Percentiles rank a stretch among this genome's conserved stretches.
Conservation (phyloP, 23 tunicate species). For the Phallusia fumigata region DNA sequence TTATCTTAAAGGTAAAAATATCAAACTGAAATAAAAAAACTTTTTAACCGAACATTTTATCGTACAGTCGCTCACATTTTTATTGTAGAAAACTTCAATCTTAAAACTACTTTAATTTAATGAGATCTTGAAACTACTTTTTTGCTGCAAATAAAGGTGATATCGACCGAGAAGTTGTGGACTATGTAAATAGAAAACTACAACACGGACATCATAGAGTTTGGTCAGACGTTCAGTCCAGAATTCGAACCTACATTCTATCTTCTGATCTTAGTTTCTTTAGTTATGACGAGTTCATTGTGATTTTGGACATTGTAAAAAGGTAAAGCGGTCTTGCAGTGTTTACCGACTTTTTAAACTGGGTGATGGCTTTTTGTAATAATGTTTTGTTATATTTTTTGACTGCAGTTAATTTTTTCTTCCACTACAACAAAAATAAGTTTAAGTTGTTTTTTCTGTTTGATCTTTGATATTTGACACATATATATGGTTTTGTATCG, state of each 20-base stretch:
- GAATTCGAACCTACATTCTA: constrained; percentile 39
- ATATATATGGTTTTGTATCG: too few relatives aligned
- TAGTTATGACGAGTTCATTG: constrained; percentile 73
- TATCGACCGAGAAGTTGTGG: constrained; percentile 1
- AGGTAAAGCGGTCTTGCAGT: constrained; percentile 14
- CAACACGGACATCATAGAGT: constrained; percentile 80
- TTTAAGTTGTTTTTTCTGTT: too few relatives aligned
- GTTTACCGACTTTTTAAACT: background rate
- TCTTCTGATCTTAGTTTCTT: constrained; percentile 53
- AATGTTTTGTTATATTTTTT: background rate
- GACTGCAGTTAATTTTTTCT: background rate
- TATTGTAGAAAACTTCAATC: too few relatives aligned
- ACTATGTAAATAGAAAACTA: constrained; percentile 56
- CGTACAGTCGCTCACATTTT: too few relatives aligned
- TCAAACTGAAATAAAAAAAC: too few relatives aligned
- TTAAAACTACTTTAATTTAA: too few relatives aligned
- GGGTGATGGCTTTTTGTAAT: background rate
- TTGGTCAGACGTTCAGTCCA: constrained; percentile 85
- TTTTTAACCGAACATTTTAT: too few relatives aligned
- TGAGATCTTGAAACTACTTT: background rate
- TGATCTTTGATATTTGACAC: too few relatives aligned
- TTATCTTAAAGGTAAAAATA: too few relatives aligned
- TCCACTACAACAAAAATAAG: background rate
- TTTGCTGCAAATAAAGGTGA: background rate
- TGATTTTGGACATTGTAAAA: constrained; percentile 65